Percentiles rank a stretch among this genome's conserved stretches.
Evolutionary conservation across 2,113 vertebrate species (phyloP).

Genomic region (Cricetomys ansorgei): DNA sequence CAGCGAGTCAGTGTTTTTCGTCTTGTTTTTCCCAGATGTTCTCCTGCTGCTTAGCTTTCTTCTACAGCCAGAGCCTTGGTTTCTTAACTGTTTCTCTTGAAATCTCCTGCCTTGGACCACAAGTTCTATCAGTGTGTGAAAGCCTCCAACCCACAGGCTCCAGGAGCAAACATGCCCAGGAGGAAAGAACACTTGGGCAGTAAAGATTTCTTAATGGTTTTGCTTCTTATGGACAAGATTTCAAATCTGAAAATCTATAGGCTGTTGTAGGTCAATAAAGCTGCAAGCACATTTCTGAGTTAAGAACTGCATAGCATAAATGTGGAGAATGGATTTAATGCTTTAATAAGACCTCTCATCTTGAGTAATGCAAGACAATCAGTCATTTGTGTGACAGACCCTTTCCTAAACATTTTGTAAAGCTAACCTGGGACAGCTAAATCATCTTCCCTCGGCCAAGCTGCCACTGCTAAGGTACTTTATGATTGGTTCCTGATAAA

Average conservation of each 20-base stretch:
- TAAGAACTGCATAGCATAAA: not conserved
- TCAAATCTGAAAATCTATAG: constrained; percentile 36
- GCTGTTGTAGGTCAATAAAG: not conserved
- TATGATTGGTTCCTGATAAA: not conserved
- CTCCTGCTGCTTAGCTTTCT: not conserved
- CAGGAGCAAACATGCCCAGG: not conserved
- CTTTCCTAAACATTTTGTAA: not conserved
- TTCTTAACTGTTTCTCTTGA: not conserved
- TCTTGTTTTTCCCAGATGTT: not conserved
- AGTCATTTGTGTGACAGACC: not conserved
- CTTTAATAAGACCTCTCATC: not conserved
- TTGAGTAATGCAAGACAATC: not conserved
- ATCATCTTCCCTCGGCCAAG: not conserved
- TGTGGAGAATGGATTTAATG: not conserved
- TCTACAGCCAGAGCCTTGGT: not conserved
- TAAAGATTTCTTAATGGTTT: not conserved
- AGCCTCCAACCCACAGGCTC: not conserved
- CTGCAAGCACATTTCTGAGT: not conserved
- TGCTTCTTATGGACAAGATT: not conserved
- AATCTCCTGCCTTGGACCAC: not conserved
- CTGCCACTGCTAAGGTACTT: not conserved
- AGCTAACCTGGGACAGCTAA: not conserved
- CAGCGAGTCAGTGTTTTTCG: not conserved
- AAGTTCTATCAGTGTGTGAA: not conserved
- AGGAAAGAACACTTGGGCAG: not conserved